phyloP scores from a whole-genome alignment of 2,113 vertebrate species.

The Cyprinodon brontotheroides region DNA sequence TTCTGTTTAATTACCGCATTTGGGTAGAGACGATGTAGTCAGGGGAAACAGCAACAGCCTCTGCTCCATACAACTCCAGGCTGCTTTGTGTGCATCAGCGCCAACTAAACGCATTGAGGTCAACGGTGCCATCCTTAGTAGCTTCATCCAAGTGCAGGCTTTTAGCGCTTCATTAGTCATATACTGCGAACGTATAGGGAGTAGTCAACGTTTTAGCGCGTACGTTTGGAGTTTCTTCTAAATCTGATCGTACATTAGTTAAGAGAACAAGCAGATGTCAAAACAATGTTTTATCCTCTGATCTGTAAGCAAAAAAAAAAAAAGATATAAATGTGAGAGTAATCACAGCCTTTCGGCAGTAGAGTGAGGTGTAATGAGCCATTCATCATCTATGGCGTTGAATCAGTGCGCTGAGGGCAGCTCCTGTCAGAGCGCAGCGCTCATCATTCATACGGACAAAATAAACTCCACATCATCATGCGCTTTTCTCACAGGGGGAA shows the following conservation, averaged over 20 bases:
- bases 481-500: conserved; percentile 32
- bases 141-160: not conserved
- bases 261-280: conserved; percentile 11
- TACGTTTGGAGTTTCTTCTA: not conserved
- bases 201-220: not conserved
- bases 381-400: conserved; percentile 28
- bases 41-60: not conserved
- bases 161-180: not conserved
- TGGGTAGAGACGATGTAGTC: not conserved
- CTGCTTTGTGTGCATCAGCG: conserved; percentile 1
- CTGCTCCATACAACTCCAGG: not conserved
- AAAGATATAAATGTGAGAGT: not conserved
- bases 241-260: conserved; percentile 1
- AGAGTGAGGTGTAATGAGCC: not conserved
- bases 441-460: conserved; percentile 10
- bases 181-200: not conserved
- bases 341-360: not conserved
- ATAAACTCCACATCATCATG: conserved; percentile 25
- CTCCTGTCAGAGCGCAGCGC: conserved; percentile 23
- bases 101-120: conserved; percentile 3
- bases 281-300: not conserved
- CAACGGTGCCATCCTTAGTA: conserved; percentile 5
- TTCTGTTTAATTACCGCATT: not conserved
- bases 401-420: conserved; percentile 9
- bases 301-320: not conserved